phyloP scores from a whole-genome alignment of 2,113 vertebrate species.

The Stegostoma tigrinum region DNA sequence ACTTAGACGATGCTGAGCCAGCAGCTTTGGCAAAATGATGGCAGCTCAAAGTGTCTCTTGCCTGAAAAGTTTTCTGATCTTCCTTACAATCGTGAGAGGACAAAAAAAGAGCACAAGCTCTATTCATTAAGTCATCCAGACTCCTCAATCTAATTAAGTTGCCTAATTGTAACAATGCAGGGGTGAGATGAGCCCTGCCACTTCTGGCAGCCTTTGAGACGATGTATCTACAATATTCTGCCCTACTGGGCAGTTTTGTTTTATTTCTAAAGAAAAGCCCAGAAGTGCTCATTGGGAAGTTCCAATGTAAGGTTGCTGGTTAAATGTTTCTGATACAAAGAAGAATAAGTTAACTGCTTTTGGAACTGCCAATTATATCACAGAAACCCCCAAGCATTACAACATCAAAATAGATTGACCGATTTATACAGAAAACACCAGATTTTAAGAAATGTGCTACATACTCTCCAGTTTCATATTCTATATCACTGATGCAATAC shows the following conservation, averaged over 20 bases:
- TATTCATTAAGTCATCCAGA: neutral
- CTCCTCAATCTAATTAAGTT: neutral
- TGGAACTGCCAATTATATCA: neutral
- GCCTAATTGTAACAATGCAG: neutral
- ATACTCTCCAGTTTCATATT: neutral
- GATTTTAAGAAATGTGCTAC: slow-evolving; percentile 11
- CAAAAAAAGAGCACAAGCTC: too few relatives aligned
- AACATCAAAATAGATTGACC: neutral
- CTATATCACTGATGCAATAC: neutral
- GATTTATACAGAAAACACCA: neutral
- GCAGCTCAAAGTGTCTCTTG: neutral
- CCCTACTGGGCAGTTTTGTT: neutral
- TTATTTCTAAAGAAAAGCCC: neutral
- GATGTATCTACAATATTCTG: neutral
- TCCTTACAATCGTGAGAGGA: neutral
- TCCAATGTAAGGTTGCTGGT: neutral
- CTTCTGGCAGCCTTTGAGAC: neutral
- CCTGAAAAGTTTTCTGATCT: neutral
- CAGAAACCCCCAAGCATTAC: neutral
- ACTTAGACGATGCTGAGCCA: neutral
- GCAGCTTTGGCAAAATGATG: neutral
- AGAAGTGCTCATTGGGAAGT: neutral
- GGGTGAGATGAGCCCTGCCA: neutral
- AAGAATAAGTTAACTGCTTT: neutral
- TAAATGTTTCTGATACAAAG: neutral